phyloP scores from a whole-genome alignment of 2,888 invertebrate genomes.

The Chymomyza caudatula region DNA sequence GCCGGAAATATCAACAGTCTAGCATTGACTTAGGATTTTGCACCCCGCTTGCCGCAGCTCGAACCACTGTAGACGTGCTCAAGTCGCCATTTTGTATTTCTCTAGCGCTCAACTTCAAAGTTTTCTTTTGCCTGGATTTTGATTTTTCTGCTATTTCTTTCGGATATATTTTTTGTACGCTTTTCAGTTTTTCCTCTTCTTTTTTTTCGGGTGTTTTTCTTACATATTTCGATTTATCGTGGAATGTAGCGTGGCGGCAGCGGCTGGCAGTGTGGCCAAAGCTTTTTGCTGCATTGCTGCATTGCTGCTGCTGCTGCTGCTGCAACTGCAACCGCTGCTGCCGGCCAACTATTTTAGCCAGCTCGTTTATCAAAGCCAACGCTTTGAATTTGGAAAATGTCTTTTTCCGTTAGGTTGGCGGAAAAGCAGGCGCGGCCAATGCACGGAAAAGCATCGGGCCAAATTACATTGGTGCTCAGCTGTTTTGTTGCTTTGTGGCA shows the following conservation, averaged over 20 bases:
- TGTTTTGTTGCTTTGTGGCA: conserved; percentile 41
- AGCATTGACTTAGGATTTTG: neutral
- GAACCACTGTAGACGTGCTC: neutral
- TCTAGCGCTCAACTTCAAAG: neutral
- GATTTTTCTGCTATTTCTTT: neutral
- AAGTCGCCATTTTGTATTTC: neutral
- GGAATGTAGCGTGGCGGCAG: no score
- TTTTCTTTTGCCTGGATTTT: neutral
- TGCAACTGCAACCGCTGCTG: neutral
- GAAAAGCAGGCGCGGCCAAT: neutral
- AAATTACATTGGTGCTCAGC: conserved; percentile 57
- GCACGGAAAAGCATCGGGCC: conserved; percentile 64
- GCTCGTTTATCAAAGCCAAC: conserved; percentile 68
- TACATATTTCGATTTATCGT: conserved; percentile 17
- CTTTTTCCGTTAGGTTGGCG: conserved; percentile 51
- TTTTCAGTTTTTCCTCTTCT: neutral
- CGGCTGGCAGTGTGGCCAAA: neutral
- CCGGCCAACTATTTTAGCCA: neutral
- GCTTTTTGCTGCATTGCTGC: conserved; percentile 6
- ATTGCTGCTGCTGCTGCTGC: neutral
- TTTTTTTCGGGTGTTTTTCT: neutral
- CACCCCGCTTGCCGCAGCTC: neutral
- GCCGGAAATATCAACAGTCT: neutral
- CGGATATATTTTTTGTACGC: conserved; percentile 2
- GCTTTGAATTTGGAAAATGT: conserved; percentile 70